A percentile compares a stretch with the other conserved stretches of the same genome.
phyloP scores from a whole-genome alignment of 2,113 vertebrate genomes.

The Carassius gibelio region DNA sequence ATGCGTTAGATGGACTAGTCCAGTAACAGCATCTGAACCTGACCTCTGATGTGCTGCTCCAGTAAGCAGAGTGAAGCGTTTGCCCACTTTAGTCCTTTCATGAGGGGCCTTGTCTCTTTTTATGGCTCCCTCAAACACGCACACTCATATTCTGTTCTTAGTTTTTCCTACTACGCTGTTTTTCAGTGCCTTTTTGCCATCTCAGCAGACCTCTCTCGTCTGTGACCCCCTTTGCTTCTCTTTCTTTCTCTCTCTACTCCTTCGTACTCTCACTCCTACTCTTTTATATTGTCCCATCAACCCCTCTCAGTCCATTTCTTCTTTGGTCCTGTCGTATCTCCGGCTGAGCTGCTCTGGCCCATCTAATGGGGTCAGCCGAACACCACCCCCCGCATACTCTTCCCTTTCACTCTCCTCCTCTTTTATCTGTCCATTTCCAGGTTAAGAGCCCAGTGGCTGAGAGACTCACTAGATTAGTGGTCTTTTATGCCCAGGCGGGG shows the following conservation, averaged over 20 bases:
- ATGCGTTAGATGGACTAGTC: background rate
- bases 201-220: conserved; percentile 48
- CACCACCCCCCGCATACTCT: conserved; percentile 38
- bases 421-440: conserved; percentile 59
- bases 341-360: conserved; percentile 49
- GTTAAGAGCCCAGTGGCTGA: conserved; percentile 61
- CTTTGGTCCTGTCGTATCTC: conserved; percentile 53
- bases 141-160: background rate
- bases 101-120: conserved; percentile 14
- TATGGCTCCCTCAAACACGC: conserved; percentile 5
- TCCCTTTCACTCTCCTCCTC: conserved; percentile 40
- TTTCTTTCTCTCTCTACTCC: background rate
- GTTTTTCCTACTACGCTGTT: conserved; percentile 43
- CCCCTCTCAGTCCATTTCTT: conserved; percentile 42
- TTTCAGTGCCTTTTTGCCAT: conserved; percentile 51
- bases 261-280: background rate
- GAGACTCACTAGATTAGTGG: conserved; percentile 58
- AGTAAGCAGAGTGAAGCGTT: conserved; percentile 23
- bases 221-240: background rate
- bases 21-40: conserved; percentile 1
- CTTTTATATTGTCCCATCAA: background rate
- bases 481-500: conserved; percentile 49
- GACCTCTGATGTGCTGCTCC: conserved; percentile 27
- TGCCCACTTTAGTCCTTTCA: conserved; percentile 33
- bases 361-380: conserved; percentile 56